These are phyloP conservation scores for Oceanodroma leucorhoa DNA, from an alignment of 2,797 vertebrate species.

Conservation along the genomic window DNA sequence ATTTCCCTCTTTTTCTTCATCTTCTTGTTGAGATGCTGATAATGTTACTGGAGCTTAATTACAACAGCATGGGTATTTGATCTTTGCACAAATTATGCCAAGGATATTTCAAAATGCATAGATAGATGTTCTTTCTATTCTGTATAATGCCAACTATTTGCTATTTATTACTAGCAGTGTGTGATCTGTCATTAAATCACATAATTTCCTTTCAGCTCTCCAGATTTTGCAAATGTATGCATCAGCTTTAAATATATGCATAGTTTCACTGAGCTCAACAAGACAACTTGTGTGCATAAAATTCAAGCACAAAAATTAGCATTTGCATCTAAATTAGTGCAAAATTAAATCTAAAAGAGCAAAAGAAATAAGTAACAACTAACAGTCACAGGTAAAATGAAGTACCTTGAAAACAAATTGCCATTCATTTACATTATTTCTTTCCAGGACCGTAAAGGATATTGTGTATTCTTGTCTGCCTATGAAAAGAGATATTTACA, in stretches of 20 bases:
- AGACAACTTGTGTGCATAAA: background rate
- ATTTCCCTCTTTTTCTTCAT: background rate
- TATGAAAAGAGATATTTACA: background rate
- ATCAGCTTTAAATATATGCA: slow-evolving; percentile 22
- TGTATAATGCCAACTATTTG: slow-evolving; percentile 16
- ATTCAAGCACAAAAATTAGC: background rate
- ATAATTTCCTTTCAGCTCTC: slow-evolving; percentile 24
- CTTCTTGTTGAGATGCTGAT: background rate
- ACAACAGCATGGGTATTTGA: slow-evolving; percentile 22
- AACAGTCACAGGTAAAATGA: background rate
- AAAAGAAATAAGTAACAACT: background rate
- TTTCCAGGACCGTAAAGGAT: background rate
- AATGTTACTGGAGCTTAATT: slow-evolving; percentile 26
- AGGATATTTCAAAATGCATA: slow-evolving; percentile 36
- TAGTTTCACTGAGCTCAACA: background rate
- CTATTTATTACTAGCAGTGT: slow-evolving; percentile 37
- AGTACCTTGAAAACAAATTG: background rate
- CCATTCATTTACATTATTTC: background rate
- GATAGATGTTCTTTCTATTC: slow-evolving; percentile 16
- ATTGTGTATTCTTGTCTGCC: background rate
- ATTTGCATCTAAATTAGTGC: background rate
- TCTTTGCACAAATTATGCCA: slow-evolving; percentile 19
- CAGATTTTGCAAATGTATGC: slow-evolving; percentile 22
- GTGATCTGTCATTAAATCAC: slow-evolving; percentile 30
- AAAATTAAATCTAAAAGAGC: background rate